phyloP scores from a whole-genome alignment of 2,797 vertebrate species.

The Botia kubotai region DNA sequence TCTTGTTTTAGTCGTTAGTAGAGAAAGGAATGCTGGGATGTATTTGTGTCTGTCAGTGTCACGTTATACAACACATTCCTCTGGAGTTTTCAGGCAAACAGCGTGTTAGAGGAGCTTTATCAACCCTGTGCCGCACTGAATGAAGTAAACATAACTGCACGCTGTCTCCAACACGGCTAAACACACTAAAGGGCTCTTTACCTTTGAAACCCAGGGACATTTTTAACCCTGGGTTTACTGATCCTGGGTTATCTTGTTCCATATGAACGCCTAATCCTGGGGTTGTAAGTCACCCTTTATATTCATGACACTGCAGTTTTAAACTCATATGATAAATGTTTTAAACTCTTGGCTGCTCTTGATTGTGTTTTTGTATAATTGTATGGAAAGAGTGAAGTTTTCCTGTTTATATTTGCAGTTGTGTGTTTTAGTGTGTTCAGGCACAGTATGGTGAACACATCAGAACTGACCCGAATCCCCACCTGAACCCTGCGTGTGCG shows the following conservation, averaged over 20 bases:
- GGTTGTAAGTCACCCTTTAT: neutral
- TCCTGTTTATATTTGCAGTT: neutral
- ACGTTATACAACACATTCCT: slow-evolving; percentile 76
- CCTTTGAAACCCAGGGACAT: neutral
- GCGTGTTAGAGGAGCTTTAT: neutral
- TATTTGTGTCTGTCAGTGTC: slow-evolving; percentile 59
- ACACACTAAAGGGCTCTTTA: neutral
- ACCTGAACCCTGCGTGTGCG: too few relatives aligned
- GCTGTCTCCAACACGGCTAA: neutral
- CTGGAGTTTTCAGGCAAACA: slow-evolving; percentile 68
- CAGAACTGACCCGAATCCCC: too few relatives aligned
- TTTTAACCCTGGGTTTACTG: neutral
- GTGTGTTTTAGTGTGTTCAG: neutral
- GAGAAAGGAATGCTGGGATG: slow-evolving; percentile 74
- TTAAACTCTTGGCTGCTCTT: too few relatives aligned
- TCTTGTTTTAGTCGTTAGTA: slow-evolving; percentile 82
- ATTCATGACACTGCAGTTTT: too few relatives aligned
- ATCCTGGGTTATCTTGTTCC: too few relatives aligned
- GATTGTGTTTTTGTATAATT: too few relatives aligned
- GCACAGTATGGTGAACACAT: too few relatives aligned
- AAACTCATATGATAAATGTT: too few relatives aligned
- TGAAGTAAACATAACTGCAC: neutral
- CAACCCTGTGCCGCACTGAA: neutral
- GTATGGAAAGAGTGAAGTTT: too few relatives aligned
- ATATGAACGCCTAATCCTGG: neutral